These are phyloP conservation scores for Pseudomyrmex sp. DNA, from an alignment of 1,140 invertebrate genomes.

Conservation along the genomic window DNA sequence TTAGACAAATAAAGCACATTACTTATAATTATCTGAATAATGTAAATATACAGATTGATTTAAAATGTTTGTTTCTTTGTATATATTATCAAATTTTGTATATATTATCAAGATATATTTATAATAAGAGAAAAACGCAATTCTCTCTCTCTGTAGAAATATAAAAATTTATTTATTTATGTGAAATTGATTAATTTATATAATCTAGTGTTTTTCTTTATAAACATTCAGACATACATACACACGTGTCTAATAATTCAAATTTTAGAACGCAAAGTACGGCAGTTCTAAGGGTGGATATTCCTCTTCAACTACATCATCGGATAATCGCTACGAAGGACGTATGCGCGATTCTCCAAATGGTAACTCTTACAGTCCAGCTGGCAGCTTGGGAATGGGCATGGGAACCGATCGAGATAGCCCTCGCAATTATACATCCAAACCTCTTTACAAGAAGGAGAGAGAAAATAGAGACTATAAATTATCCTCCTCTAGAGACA, in stretches of 20 bases:
- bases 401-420: conserved; percentile 88
- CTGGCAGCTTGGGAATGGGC: conserved; percentile 85
- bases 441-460: conserved; percentile 95
- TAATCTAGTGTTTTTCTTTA: too few species aligned
- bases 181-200: background rate
- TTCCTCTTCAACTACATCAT: conserved; percentile 84
- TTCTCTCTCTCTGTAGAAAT: too few species aligned
- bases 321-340: conserved; percentile 86
- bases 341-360: conserved; percentile 90
- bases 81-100: too few species aligned
- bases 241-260: conserved; percentile 20
- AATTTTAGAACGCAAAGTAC: conserved; percentile 90
- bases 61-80: background rate
- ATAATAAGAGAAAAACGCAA: too few species aligned
- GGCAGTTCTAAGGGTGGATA: conserved; percentile 90
- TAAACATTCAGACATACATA: too few species aligned
- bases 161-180: too few species aligned
- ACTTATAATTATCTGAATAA: too few species aligned
- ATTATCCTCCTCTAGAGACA: conserved; percentile 91
- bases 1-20: too few species aligned
- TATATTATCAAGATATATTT: too few species aligned
- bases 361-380: conserved; percentile 91
- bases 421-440: conserved; percentile 89
- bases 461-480: conserved; percentile 96
- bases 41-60: too few species aligned